Evolutionary conservation across 2,113 vertebrate genomes (phyloP), one percentile per base, ranked within the genome.

Genomic region (Origma solitaria): DNA sequence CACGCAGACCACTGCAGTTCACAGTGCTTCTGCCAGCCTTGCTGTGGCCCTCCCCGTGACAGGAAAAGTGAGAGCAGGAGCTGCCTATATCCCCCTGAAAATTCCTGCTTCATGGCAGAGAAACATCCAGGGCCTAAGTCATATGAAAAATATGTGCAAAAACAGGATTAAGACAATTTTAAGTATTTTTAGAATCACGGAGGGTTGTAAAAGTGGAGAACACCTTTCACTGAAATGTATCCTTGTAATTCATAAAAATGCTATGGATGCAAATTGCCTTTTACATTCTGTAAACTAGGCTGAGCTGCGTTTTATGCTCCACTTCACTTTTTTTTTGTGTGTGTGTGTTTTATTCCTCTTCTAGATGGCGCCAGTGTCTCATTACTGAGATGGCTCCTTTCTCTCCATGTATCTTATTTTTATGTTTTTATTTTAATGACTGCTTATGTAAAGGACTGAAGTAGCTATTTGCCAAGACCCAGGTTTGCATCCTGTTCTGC

Each of bases 361-460:
- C 92, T 96, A 97, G 96, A 70, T 96, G 96, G 95, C 92, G 94
- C 96, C 88, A 95, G 80, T 20, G 92, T 51, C 90, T 82, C 75
- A 4, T 77, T 86, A 13, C 85, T 70, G 68, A 70, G n/a, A 22
- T 0, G 0, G 22, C 28, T 64, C 31, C 77, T 66, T 66, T 38
- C 44, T 65, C 70, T 37, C 25, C 22, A 1, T 10, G 53, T 13
- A 61, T 40, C 24, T 62, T 35, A 13, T 37, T 84, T 70, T 76
- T 65, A 19, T 38, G 21, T 10, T 79, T 87, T 78, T 49, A 17
- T 89, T 71, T 78, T 47, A 53, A 76, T 49, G 57, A n/a, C 62
- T 71, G 23, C 49, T 44, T 40, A 17, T 35, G 19, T 64, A 90
- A 96, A 69, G 17, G 37, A 65, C 53, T 30, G 37, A 76, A 61